These are phyloP conservation scores for Luperina testacea DNA, from an alignment of 2,888 invertebrate genomes.

Conservation along the genomic window DNA sequence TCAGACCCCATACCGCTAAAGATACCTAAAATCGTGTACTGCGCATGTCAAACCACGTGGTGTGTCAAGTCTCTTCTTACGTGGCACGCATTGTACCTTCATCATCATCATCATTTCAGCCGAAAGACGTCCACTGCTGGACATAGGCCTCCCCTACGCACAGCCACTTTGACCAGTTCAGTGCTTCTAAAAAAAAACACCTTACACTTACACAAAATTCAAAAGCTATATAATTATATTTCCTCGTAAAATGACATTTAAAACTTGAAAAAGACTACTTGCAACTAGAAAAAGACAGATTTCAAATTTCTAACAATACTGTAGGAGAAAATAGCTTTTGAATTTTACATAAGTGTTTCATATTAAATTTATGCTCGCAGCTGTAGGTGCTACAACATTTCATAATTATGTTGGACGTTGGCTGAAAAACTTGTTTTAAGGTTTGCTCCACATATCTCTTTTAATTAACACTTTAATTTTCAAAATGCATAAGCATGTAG, in stretches of 20 bases:
- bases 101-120: not conserved
- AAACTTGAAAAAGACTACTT: not conserved
- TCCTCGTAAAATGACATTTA: not conserved
- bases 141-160: not conserved
- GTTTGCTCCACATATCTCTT: not conserved
- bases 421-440: not conserved
- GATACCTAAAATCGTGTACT: too few relatives aligned
- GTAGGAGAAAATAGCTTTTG: not conserved
- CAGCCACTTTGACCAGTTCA: not conserved
- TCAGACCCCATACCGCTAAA: too few relatives aligned
- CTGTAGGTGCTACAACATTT: not conserved
- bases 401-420: not conserved
- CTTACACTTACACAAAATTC: not conserved
- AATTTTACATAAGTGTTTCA: not conserved
- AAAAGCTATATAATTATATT: not conserved
- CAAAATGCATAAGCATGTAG: not conserved
- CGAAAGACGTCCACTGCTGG: too few relatives aligned
- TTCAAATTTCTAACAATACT: not conserved
- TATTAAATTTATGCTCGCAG: not conserved
- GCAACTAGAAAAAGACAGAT: not conserved
- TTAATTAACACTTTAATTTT: slow-evolving; percentile 1
- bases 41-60: too few relatives aligned
- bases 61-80: too few relatives aligned
- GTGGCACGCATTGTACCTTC: too few relatives aligned
- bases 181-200: too few relatives aligned